Evolutionary conservation across 2,113 vertebrate genomes (phyloP).

Genomic region (Epinephelus lanceolatus): DNA sequence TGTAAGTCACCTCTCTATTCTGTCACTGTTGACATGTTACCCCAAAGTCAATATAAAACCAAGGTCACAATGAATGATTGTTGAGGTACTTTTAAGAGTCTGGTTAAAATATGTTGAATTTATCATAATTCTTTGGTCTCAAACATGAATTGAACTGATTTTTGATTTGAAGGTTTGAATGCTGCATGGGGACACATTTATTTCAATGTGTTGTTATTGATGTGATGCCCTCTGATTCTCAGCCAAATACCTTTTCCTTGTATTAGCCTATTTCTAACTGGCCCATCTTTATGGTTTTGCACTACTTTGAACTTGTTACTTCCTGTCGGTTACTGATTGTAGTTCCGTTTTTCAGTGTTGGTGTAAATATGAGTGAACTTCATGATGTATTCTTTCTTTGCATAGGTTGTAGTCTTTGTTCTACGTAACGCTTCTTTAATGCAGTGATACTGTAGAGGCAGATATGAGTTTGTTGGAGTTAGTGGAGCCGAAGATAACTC

Average conservation of each 20-base stretch:
- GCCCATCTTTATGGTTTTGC: slow-evolving; percentile 21
- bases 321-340: background rate
- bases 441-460: background rate
- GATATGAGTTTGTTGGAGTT: background rate
- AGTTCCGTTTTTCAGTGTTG: background rate
- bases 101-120: background rate
- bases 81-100: slow-evolving; percentile 1
- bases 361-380: background rate
- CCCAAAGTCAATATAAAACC: background rate
- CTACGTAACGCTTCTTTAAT: background rate
- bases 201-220: background rate
- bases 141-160: background rate
- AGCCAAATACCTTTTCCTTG: background rate
- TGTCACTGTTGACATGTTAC: background rate
- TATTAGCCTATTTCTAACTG: background rate
- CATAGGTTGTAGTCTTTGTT: slow-evolving; percentile 9
- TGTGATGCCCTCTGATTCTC: background rate
- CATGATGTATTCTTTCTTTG: background rate
- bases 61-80: background rate
- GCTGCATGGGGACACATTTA: background rate
- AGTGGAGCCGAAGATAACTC: slow-evolving; percentile 11
- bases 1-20: background rate
- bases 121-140: background rate
- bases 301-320: slow-evolving; percentile 10
- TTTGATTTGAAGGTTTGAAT: background rate